Evolutionary conservation across 2,797 vertebrate genomes (phyloP).

Genomic region (Synanceia verrucosa): DNA sequence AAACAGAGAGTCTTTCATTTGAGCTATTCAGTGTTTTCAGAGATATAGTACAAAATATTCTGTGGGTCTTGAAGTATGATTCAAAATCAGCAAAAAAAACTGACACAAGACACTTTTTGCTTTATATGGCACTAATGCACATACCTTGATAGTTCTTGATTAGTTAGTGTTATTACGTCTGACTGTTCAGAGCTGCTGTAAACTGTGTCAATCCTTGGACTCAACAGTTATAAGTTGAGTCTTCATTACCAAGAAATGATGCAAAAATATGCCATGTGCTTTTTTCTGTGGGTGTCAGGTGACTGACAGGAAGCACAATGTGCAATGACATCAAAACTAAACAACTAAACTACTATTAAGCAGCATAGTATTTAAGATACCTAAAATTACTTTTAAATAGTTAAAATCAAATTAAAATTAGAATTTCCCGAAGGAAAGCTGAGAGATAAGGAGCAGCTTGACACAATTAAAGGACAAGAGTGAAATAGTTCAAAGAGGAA

Average conservation of each 20-base stretch:
- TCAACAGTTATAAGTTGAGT: neutral
- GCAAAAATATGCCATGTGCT: no score
- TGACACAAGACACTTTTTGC: no score
- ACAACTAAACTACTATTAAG: no score
- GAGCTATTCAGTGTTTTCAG: no score
- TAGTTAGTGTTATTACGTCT: neutral
- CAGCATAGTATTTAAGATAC: no score
- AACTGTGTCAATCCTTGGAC: neutral
- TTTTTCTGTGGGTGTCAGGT: neutral
- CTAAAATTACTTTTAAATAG: neutral
- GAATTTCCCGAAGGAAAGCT: neutral
- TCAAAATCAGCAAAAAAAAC: no score
- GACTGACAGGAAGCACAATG: neutral
- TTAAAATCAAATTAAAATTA: neutral
- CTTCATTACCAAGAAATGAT: no score
- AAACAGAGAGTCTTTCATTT: no score
- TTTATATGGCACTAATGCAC: no score
- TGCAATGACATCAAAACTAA: neutral
- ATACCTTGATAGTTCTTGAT: no score
- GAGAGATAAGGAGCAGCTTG: neutral
- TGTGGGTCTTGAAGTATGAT: no score
- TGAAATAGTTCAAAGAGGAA: conserved; percentile 2
- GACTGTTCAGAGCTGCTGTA: neutral
- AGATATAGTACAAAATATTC: no score
- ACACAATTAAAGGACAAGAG: conserved; percentile 19